Conservation (phyloP, 2,888 invertebrate species). For the Patella pellucida region DNA sequence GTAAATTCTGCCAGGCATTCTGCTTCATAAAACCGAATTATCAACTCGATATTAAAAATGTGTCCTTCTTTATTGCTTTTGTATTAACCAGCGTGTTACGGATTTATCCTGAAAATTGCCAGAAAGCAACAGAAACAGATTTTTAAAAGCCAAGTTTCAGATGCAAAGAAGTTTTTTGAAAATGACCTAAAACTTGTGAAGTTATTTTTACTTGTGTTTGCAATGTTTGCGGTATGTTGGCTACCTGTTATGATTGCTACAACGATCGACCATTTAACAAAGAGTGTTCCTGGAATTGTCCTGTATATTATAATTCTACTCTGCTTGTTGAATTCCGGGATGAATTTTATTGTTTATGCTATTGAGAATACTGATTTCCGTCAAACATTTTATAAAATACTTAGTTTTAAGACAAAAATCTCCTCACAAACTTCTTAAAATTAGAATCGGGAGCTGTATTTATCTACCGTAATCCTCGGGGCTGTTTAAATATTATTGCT, state of each 20-base stretch:
- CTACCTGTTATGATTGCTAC: constrained; percentile 23
- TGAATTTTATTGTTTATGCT: constrained; percentile 32
- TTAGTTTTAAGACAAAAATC: constrained; percentile 10
- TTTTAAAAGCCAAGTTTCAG: no score
- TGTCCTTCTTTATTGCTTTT: constrained; percentile 22
- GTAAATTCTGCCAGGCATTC: constrained; percentile 17
- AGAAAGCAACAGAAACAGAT: background rate
- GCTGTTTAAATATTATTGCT: no score
- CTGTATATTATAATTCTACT: constrained; percentile 16
- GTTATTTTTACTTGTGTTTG: constrained; percentile 32
- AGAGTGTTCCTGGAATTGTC: constrained; percentile 6
- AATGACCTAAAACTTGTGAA: constrained; percentile 26
- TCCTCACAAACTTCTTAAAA: no score
- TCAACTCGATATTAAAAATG: constrained; percentile 24
- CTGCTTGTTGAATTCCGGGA: constrained; percentile 31
- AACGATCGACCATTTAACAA: constrained; percentile 23
- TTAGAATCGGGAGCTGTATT: no score
- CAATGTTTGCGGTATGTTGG: constrained; percentile 33
- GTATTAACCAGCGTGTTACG: background rate
- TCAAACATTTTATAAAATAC: constrained; percentile 17
- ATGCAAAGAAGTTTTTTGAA: background rate
- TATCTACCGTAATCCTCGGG: no score
- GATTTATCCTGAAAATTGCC: background rate
- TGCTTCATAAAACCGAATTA: constrained; percentile 17
- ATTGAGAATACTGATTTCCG: constrained; percentile 29